Base-by-base conservation (phyloP, 2,113 vertebrate species). In the Syngnathus typhle region DNA sequence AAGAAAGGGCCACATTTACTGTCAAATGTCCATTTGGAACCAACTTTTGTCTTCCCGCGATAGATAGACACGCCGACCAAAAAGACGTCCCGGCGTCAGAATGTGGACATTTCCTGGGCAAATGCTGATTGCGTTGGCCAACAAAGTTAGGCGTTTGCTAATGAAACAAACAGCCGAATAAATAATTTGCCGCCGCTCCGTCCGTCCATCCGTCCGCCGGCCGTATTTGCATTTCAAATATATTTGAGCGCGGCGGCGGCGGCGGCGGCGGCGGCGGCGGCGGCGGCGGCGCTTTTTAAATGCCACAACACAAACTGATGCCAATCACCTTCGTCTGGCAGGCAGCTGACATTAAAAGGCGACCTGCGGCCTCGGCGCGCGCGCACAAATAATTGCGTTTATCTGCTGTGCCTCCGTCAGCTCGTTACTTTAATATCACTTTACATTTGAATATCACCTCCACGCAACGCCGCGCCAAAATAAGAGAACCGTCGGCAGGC, bases 191-290 rank as follows among this genome's bases (percentile, higher is more conserved):
- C 21, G 4, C 2, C 16, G 46, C 38, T 39, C 60, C 8, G 11
- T 37, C 32, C 8, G 11, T 37, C 32, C 4, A 23, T 23, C 23
- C 4, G 60, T 61, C 59, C 59, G 60, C 76, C 86, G 73, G 82
- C 75, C 85, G 78, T 84, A 92, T 92, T 92, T 91, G 91, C 91
- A 92, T 92, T 92, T 92, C 90, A 92, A 91, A 92, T 89, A 63
- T 88, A 88, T 91, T 90, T 89, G 85, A 91, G 59, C 90, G 85
- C 88, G 83, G 27, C 27, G 27, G 2, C 84, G 82, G 84, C 84
- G 88, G 2, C 84, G 82, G 84, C 84, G 88, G 2, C 84, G 82
- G 84, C 84, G 88, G 85, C 88, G 83, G 27, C 27, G 27, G 27
- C 27, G 27, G 27, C 27, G 27, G 2, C 84, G 82, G 84, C 84